Conservation (phyloP, 2,113 vertebrate species). For the Clupea harengus region DNA sequence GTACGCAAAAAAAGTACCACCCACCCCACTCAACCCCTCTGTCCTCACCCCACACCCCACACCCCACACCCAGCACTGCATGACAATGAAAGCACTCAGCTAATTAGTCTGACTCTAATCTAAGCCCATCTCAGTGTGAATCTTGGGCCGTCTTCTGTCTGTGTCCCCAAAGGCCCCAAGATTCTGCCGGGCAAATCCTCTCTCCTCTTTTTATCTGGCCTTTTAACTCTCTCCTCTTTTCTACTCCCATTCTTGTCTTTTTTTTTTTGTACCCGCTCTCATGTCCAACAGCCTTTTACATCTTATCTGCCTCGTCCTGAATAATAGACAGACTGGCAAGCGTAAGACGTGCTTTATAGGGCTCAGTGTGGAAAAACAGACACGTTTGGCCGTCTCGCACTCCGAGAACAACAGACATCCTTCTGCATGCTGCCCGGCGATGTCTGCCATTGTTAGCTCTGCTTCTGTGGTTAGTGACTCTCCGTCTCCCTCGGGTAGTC, state of each 20-base stretch:
- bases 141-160: background rate
- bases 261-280: background rate
- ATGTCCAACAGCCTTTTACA: background rate
- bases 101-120: conserved; percentile 51
- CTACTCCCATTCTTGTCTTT: background rate
- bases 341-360: background rate
- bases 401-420: background rate
- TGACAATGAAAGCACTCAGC: conserved; percentile 49
- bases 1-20: conserved; percentile 52
- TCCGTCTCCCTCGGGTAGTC: background rate
- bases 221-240: conserved; percentile 16
- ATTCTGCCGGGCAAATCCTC: conserved; percentile 45
- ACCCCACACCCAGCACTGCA: background rate
- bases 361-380: background rate
- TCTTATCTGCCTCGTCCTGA: background rate
- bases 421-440: conserved; percentile 21
- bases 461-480: background rate
- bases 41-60: background rate
- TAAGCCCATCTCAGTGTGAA: background rate
- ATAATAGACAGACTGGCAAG: background rate
- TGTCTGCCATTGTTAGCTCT: conserved; percentile 24
- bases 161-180: background rate
- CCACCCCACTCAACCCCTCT: background rate
- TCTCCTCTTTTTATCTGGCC: conserved; percentile 39
- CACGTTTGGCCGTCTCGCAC: background rate